Percentiles rank a stretch among this genome's conserved stretches.
phyloP scores from a whole-genome alignment of 2,888 invertebrate genomes.

The Mesorhabditis spiculigera region DNA sequence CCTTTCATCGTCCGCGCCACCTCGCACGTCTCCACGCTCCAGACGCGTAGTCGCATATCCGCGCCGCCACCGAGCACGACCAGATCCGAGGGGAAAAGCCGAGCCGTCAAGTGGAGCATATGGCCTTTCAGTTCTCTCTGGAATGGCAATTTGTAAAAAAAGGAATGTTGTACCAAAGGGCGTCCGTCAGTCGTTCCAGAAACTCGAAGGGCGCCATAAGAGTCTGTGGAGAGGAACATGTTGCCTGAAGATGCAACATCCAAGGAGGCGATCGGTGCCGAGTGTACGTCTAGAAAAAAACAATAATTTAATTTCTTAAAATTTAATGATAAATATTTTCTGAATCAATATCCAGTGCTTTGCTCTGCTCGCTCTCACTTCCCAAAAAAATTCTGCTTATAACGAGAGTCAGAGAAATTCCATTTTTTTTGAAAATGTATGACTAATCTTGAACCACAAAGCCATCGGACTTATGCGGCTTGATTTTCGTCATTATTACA shows the following conservation, averaged over 20 bases:
- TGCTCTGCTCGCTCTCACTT: no score
- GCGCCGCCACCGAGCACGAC: constrained; percentile 71
- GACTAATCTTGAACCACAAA: not conserved
- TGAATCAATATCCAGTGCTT: no score
- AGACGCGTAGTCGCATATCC: constrained; percentile 66
- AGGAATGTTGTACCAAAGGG: not conserved
- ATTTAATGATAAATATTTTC: no score
- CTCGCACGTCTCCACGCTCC: constrained; percentile 69
- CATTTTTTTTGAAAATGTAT: not conserved
- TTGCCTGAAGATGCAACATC: not conserved
- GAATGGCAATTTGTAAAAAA: not conserved
- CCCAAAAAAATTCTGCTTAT: no score
- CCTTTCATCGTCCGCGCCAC: constrained; percentile 71
- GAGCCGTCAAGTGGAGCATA: constrained; percentile 69
- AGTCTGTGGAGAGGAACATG: not conserved
- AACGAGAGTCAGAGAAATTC: not conserved
- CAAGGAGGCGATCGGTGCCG: not conserved
- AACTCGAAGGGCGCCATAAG: not conserved
- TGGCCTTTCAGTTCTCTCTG: constrained; percentile 67
- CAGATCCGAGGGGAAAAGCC: constrained; percentile 73
- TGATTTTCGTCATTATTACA: no score
- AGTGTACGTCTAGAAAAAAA: not conserved
- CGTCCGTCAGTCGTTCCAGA: not conserved
- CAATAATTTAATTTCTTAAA: no score
- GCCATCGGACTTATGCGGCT: no score